These are phyloP conservation scores for Odontesthes bonariensis DNA, from an alignment of 2,113 vertebrate genomes.

Conservation along the genomic window DNA sequence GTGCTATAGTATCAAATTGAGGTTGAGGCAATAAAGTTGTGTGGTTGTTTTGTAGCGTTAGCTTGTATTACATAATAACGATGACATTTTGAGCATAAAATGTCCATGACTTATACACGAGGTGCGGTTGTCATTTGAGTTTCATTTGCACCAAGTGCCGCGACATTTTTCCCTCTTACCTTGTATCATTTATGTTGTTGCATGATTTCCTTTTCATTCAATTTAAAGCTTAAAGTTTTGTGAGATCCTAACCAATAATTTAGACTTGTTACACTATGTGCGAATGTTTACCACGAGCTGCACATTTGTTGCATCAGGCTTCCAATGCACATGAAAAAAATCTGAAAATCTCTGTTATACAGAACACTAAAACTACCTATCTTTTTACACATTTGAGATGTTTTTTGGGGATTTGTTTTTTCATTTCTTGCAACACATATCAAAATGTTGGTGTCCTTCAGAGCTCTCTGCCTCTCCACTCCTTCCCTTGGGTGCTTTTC, in stretches of 20 bases:
- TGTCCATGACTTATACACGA: not conserved
- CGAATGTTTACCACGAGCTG: too few species aligned
- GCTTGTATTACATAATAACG: not conserved
- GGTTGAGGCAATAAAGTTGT: not conserved
- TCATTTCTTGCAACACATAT: not conserved
- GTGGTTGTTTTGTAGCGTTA: not conserved
- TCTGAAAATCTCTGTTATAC: too few species aligned
- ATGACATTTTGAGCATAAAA: slow-evolving; percentile 6
- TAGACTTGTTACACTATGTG: not conserved
- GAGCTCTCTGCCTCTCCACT: not conserved
- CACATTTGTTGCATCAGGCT: too few species aligned
- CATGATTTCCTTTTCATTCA: not conserved
- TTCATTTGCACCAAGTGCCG: not conserved
- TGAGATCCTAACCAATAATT: too few species aligned
- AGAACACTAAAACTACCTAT: too few species aligned
- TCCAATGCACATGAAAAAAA: too few species aligned
- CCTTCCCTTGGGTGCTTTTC: not conserved
- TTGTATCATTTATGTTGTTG: not conserved
- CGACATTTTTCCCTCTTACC: not conserved
- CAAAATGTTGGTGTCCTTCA: not conserved
- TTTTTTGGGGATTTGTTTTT: not conserved
- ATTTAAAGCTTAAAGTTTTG: not conserved
- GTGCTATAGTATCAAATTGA: not conserved
- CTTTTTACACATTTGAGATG: too few species aligned
- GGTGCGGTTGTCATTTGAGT: not conserved